A percentile compares a stretch with the other conserved stretches of the same genome.
Evolutionary conservation across 2,797 vertebrate genomes (phyloP).

Genomic region (Gymnodraco acuticeps): DNA sequence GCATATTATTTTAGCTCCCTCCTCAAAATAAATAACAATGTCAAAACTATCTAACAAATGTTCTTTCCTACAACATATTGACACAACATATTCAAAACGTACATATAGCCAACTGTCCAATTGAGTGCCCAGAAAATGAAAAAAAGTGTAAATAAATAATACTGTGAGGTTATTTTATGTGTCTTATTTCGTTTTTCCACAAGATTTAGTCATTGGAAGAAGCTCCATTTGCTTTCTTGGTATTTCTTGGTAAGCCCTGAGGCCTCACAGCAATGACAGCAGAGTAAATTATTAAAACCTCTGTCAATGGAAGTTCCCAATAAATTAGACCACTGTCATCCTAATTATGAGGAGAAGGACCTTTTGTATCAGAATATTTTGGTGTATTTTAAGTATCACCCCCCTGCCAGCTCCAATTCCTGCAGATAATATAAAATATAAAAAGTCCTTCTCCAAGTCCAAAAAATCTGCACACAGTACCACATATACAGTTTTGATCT

Average conservation of each 20-base stretch:
- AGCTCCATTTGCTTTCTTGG: background rate
- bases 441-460: too few species aligned
- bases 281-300: conserved; percentile 19
- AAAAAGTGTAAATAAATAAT: background rate
- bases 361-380: background rate
- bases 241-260: background rate
- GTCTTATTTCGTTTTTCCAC: background rate
- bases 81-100: background rate
- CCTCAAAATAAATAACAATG: background rate
- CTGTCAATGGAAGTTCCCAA: background rate
- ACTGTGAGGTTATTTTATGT: background rate
- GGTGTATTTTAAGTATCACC: background rate
- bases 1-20: background rate
- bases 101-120: background rate
- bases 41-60: background rate
- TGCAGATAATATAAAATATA: too few species aligned
- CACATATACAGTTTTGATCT: background rate
- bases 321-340: background rate
- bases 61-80: background rate
- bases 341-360: background rate
- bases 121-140: background rate
- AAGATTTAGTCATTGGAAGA: background rate
- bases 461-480: background rate
- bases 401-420: background rate
- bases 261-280: conserved; percentile 41